Evolutionary conservation across 1,140 invertebrate genomes (phyloP).

Genomic region (Trichomalopsis sarcophagae): DNA sequence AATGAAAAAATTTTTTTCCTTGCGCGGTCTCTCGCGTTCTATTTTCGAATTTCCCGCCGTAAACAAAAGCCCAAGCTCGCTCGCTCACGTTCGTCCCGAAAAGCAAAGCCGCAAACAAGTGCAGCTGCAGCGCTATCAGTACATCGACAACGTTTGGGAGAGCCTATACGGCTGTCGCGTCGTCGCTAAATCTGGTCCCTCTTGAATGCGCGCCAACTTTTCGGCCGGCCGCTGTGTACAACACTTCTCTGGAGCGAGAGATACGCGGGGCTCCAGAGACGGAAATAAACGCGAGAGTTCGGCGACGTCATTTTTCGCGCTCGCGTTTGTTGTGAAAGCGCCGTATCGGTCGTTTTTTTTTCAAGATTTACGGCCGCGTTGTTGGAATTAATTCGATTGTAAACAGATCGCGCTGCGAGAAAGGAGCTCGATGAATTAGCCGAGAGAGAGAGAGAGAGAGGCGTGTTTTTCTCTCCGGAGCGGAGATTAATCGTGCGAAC

Average conservation of each 20-base stretch:
- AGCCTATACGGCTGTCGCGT: background rate
- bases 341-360: too few species aligned
- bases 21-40: background rate
- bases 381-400: too few species aligned
- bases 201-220: conserved; percentile 15
- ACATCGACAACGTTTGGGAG: background rate
- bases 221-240: background rate
- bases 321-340: too few species aligned
- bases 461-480: too few species aligned
- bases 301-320: conserved; percentile 17
- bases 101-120: background rate
- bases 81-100: background rate
- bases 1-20: background rate
- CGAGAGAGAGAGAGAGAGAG: too few species aligned
- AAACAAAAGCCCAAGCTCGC: background rate
- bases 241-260: background rate
- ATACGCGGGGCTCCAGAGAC: background rate
- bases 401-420: too few species aligned
- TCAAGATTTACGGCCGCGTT: too few species aligned
- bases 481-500: too few species aligned
- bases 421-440: too few species aligned
- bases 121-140: background rate
- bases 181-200: conserved; percentile 1
- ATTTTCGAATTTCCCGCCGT: background rate
- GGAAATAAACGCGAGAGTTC: conserved; percentile 16